Evolutionary conservation across 2,888 invertebrate species (phyloP), one percentile per base, ranked within the genome.

Genomic region (Diloba caeruleocephala): DNA sequence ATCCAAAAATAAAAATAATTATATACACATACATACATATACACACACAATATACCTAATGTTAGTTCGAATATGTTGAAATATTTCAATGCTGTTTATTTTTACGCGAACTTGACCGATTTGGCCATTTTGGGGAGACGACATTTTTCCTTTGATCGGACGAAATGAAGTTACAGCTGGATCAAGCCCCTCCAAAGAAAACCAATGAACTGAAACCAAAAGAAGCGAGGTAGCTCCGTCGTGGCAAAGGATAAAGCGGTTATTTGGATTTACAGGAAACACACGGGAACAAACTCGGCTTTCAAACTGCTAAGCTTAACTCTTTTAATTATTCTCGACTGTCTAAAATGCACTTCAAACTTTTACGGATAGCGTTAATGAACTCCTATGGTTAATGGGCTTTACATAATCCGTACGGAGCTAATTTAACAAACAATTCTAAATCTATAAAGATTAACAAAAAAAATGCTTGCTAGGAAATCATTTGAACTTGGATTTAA

Each of bases 281-380:
- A 76, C 58, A 77, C 73, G 70, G 62, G 60, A 62, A 59, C 69
- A 42, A 70, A 75, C 73, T 77, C 76, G 61, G 79, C 81, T 84
- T 82, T 76, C 65, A 74, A 83, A 81, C 79, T 71, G 73, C 49
- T 71, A 67, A 73, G 73, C 68, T 52, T 52, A 85, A 84, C 84
- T 85, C 83, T 85, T 85, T 85, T 85, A 85, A 86, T 85, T 85
- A 85, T 82, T 80, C 82, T 69, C 58, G 70, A 61, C 77, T 71
- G 58, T 64, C 76, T 65, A 72, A 81, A 81, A 79, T 81, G 78
- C 58, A 51, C 62, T 50, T 66, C 55, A 56, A 77, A 79, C 71
- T 76, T 76, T 74, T 68, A 63, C 74, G 74, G 71, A 71, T 71
- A 57, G 62, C 67, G 70, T 73, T 82, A 83, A 83, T 78, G 81